Conservation (phyloP, 2,113 vertebrate genomes). For the Notiomystis cincta region DNA sequence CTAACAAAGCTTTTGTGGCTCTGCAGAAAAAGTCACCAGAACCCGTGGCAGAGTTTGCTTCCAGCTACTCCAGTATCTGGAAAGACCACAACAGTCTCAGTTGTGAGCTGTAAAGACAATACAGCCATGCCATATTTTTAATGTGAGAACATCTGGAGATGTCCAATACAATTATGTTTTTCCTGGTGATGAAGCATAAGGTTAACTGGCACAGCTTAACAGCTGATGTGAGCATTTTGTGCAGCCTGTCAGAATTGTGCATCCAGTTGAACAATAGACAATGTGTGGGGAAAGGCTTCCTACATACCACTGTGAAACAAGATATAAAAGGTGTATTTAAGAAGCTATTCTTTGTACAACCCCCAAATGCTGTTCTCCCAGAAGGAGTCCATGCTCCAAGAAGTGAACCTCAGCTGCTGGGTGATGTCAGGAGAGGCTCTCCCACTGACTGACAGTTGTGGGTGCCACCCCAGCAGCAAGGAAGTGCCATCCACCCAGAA, state of each 20-base stretch:
- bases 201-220: background rate
- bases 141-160: constrained; percentile 36
- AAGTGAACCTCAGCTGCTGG: fast-evolving
- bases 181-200: background rate
- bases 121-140: background rate
- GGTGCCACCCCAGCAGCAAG: background rate
- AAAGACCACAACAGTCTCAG: background rate
- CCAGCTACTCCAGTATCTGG: background rate
- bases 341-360: background rate
- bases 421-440: background rate
- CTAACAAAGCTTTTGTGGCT: background rate
- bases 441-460: fast-evolving
- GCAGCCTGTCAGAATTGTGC: background rate
- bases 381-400: fast-evolving
- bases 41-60: background rate
- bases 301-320: background rate
- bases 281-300: background rate
- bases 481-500: background rate
- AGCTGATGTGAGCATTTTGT: background rate
- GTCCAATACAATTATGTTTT: background rate
- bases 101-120: background rate
- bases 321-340: background rate
- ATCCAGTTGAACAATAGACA: background rate
- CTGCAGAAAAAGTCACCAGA: background rate
- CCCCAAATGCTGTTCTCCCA: background rate